Evolutionary conservation across 2,797 vertebrate species (phyloP).

Genomic region (Smutsia gigantea): DNA sequence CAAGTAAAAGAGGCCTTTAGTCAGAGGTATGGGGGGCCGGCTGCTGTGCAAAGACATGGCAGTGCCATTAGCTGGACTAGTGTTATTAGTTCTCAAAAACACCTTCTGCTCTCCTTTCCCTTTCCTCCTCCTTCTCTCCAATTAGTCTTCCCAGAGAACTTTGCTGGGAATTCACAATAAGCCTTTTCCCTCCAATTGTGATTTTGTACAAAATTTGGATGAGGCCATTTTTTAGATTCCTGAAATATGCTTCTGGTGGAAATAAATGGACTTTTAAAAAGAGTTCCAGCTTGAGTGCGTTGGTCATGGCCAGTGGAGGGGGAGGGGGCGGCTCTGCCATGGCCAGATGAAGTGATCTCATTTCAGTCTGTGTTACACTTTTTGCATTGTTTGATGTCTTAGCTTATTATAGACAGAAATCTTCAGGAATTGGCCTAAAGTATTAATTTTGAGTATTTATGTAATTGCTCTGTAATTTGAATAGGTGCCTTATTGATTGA

Average conservation of each 20-base stretch:
- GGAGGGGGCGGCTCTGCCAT: background rate
- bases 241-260: constrained; percentile 64
- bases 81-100: constrained; percentile 39
- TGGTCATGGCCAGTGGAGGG: constrained; percentile 40
- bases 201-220: constrained; percentile 75
- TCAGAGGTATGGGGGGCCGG: constrained; percentile 67
- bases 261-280: constrained; percentile 75
- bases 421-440: constrained; percentile 75
- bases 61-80: constrained; percentile 37
- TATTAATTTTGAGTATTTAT: constrained; percentile 87
- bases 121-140: background rate
- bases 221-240: constrained; percentile 52
- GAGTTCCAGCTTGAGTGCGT: constrained; percentile 55
- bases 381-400: constrained; percentile 73
- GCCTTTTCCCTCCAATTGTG: background rate
- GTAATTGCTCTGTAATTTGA: constrained; percentile 86
- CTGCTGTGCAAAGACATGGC: constrained; percentile 53
- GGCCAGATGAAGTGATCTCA: constrained; percentile 39
- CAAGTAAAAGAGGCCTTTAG: constrained; percentile 78
- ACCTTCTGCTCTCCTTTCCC: background rate
- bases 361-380: constrained; percentile 34
- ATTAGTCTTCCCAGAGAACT: constrained; percentile 33
- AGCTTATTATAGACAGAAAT: constrained; percentile 68
- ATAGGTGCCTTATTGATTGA: constrained; percentile 89
- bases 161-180: constrained; percentile 33